Conservation (phyloP, 2,113 vertebrate genomes). For the Australoheros scitulus region DNA sequence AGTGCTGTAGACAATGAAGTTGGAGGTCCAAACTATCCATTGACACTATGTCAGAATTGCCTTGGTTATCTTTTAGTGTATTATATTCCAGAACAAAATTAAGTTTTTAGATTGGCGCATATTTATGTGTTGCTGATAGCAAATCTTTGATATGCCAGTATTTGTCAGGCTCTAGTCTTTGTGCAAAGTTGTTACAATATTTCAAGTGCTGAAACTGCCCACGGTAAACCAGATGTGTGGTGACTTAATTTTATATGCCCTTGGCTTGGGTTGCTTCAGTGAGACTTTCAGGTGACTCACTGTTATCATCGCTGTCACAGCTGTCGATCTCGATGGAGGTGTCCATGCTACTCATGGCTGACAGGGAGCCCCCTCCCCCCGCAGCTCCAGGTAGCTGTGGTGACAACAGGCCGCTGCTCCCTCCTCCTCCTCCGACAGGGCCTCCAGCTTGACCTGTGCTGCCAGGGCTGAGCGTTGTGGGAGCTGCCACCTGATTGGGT, state of each 20-base stretch:
- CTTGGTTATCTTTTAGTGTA: too few species aligned
- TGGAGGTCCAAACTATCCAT: background rate
- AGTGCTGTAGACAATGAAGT: background rate
- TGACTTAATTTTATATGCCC: constrained; percentile 4
- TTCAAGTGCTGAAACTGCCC: background rate
- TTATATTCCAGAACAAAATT: too few species aligned
- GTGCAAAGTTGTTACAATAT: background rate
- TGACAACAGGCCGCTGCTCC: constrained; percentile 55
- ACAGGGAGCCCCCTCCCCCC: constrained; percentile 66
- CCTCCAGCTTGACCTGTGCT: constrained; percentile 34
- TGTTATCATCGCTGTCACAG: constrained; percentile 83
- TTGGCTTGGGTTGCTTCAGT: background rate
- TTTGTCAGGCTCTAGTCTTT: too few species aligned
- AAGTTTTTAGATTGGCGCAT: background rate
- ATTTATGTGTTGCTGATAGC: background rate
- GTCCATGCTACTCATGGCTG: constrained; percentile 81
- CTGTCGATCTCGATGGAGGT: constrained; percentile 84
- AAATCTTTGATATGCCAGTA: background rate
- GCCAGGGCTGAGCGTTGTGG: constrained; percentile 53
- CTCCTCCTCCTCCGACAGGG: background rate
- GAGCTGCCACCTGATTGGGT: constrained; percentile 65
- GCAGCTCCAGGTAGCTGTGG: constrained; percentile 56
- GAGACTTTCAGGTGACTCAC: constrained; percentile 72
- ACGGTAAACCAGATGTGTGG: background rate
- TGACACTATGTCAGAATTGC: background rate